Conservation (phyloP, 1,140 invertebrate genomes). For the Procambarus clarkii region DNA sequence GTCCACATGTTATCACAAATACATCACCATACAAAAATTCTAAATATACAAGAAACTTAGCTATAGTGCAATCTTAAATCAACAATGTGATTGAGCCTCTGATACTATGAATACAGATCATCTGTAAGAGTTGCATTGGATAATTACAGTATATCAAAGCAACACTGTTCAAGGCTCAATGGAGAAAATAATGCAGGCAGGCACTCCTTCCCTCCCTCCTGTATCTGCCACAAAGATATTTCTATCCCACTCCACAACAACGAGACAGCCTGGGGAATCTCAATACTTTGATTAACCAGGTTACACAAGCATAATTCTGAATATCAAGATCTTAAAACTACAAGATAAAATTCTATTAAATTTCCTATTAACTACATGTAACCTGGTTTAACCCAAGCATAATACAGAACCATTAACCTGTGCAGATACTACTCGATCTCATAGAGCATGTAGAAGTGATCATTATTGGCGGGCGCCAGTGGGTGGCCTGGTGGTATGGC, state of each 20-base stretch:
- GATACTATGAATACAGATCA: conserved; percentile 5
- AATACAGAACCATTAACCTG: conserved; percentile 48
- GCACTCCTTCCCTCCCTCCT: not conserved
- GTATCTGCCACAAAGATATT: conserved; percentile 40
- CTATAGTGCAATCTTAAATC: not conserved
- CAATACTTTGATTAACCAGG: conserved; percentile 22
- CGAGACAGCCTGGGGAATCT: conserved; percentile 2
- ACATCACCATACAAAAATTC: not conserved
- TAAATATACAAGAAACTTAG: not conserved
- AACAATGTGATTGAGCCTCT: not conserved
- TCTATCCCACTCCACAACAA: conserved; percentile 39
- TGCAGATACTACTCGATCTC: conserved; percentile 53
- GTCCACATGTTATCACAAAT: conserved; percentile 2
- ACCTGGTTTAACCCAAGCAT: conserved; percentile 21
- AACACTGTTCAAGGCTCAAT: conserved; percentile 32
- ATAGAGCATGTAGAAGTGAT: conserved; percentile 66
- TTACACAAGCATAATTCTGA: conserved; percentile 17
- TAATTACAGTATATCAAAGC: not conserved
- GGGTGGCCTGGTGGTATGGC: conserved; percentile 87
- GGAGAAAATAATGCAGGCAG: not conserved
- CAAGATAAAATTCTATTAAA: not conserved
- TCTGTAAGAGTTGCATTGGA: not conserved
- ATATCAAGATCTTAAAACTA: not conserved
- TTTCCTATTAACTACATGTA: not conserved
- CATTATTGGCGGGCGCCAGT: conserved; percentile 54